phyloP scores from a whole-genome alignment of 2,888 invertebrate genomes.

The Labia minor region DNA sequence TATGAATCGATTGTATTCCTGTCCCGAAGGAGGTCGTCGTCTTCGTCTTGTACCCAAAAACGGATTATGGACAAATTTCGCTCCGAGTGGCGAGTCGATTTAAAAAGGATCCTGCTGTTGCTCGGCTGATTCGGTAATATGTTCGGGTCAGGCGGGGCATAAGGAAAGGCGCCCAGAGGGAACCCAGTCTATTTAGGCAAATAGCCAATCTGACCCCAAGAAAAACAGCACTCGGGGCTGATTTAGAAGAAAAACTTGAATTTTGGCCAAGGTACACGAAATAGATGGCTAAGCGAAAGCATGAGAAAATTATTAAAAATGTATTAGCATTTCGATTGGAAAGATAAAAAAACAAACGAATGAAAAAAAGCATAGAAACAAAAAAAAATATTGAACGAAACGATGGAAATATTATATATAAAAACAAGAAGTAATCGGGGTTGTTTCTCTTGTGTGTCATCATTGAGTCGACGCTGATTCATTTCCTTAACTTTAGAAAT shows the following conservation, averaged over 20 bases:
- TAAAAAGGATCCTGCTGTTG: background rate
- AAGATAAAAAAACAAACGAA: too few relatives aligned
- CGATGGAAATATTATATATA: too few relatives aligned
- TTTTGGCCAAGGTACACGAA: constrained; percentile 1
- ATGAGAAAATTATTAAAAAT: too few relatives aligned
- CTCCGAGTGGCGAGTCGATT: background rate
- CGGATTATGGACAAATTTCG: too few relatives aligned
- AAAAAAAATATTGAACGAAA: too few relatives aligned
- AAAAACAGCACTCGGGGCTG: background rate
- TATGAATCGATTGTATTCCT: too few relatives aligned
- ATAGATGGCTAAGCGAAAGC: background rate
- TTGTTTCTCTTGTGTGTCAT: too few relatives aligned
- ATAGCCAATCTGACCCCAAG: background rate
- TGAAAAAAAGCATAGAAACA: too few relatives aligned
- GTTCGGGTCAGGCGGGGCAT: constrained; percentile 1
- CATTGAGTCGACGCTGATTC: background rate
- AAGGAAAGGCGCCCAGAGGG: background rate
- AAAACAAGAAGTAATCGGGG: too few relatives aligned
- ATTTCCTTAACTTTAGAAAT: background rate
- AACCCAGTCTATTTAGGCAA: background rate
- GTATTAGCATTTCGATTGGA: too few relatives aligned
- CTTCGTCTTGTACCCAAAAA: too few relatives aligned
- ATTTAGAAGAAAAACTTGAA: background rate
- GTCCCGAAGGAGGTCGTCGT: too few relatives aligned
- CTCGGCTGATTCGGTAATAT: background rate